A percentile compares a stretch with the other conserved stretches of the same genome.
Evolutionary conservation across 2,797 vertebrate genomes (phyloP).

Genomic region (Clamator glandarius): DNA sequence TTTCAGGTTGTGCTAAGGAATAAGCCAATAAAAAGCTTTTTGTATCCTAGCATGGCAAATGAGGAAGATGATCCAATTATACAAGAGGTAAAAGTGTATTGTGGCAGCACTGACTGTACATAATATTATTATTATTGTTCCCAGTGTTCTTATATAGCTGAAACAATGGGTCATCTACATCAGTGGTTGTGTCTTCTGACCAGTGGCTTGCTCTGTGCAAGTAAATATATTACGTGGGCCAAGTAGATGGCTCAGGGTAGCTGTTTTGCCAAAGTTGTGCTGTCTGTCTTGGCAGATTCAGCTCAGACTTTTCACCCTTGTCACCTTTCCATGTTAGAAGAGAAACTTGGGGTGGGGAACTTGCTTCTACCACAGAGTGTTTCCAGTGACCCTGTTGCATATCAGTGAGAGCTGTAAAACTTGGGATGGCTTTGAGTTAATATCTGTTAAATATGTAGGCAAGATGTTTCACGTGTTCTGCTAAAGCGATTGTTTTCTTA

Average conservation of each 20-base stretch:
- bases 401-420: not conserved
- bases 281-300: not conserved
- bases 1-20: slow-evolving; percentile 67
- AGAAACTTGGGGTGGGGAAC: not conserved
- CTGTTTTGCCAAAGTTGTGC: not conserved
- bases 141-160: not conserved
- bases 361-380: not conserved
- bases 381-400: not conserved
- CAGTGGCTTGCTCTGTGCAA: not conserved
- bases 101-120: not conserved
- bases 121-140: not conserved
- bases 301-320: not conserved
- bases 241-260: not conserved
- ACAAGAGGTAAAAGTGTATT: slow-evolving; percentile 88
- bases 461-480: not conserved
- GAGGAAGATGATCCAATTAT: slow-evolving; percentile 97
- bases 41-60: slow-evolving; percentile 91
- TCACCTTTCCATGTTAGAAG: not conserved
- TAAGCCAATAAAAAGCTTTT: slow-evolving; percentile 42
- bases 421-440: not conserved
- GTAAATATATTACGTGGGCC: not conserved
- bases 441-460: not conserved
- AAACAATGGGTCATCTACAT: not conserved
- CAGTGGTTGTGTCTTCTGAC: not conserved
- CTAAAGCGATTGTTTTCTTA: not conserved